Evolutionary conservation across 2,888 invertebrate genomes (phyloP), one percentile per base, ranked within the genome.

Genomic region (Leptinotarsa tumamoca): DNA sequence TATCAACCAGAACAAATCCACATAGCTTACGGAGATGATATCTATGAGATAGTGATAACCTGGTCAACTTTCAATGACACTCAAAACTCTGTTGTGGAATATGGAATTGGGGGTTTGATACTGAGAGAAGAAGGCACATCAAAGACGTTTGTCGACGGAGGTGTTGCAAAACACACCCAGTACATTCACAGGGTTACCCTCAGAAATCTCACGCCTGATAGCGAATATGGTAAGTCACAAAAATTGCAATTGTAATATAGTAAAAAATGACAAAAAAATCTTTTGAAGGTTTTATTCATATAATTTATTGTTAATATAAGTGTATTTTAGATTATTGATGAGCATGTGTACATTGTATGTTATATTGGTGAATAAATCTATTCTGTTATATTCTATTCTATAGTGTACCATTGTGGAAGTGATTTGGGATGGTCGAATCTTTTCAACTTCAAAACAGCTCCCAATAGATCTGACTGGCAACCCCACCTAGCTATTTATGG

Each of bases 401-500:
- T 86, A 95, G 95, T 91, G 69, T 96, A 96, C 87, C 95, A 95
- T 83, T 95, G 93, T 83, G 96, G 96, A 17, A 95, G 96, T 77
- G 85, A 89, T 14, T 87, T 90, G 76, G 96, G 96, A 0, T 97
- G 97, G 97, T 97, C 97, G 0, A 90, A 92, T 52, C 81, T 91
- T 82, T 97, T 94, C 88, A 92, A 90, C 85, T 96, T 98, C 88
- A 91, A 89, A 82, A 95, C 96, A 0, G 90, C 92, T 0, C 94
- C 94, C 0, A 87, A 89, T 1, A 91, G 91, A 17, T 90, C 90
- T 33, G 86, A 93, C 79, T 97, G 96, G 96, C 90, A 92, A 21
- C 95, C 97, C 0, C 91, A 91, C 21, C 90, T 98, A 58, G 98
- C 95, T 43, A 92, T 98, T 82, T 98, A 93, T 86, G 98, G 98